Evolutionary conservation across 1,140 invertebrate species (phyloP).

Genomic region (Chlorops oryzae): DNA sequence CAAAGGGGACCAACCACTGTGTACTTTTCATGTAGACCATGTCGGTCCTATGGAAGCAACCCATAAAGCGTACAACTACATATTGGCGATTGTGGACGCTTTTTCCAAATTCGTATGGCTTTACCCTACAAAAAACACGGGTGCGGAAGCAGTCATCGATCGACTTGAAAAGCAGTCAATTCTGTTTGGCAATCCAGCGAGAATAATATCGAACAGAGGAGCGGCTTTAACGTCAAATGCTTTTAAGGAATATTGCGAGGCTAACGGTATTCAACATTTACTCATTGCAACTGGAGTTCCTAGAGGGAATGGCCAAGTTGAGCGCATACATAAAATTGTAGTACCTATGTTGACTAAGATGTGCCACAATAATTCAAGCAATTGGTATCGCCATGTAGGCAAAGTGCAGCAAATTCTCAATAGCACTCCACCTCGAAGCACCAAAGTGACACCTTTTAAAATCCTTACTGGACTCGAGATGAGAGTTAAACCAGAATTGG

Average conservation of each 20-base stretch:
- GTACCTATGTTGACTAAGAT: conserved; percentile 32
- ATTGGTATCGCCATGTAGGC: conserved; percentile 31
- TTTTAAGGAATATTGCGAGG: conserved; percentile 14
- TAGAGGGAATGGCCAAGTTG: conserved; percentile 34
- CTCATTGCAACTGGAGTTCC: conserved; percentile 27
- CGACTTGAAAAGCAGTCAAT: no score
- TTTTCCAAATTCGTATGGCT: conserved; percentile 34
- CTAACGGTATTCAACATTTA: conserved; percentile 22
- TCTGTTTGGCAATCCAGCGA: not conserved
- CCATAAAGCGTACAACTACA: conserved; percentile 43
- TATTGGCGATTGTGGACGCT: conserved; percentile 35
- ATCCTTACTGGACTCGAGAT: conserved; percentile 34
- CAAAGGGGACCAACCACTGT: conserved; percentile 27
- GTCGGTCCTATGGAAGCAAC: conserved; percentile 40
- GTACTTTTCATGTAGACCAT: conserved; percentile 21
- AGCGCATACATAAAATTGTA: conserved; percentile 28
- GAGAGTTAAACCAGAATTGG: no score
- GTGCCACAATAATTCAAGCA: conserved; percentile 27
- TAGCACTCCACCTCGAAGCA: conserved; percentile 32
- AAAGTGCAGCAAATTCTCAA: conserved; percentile 32
- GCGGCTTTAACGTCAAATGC: not conserved
- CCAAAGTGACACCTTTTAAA: conserved; percentile 34
- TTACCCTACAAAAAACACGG: not conserved
- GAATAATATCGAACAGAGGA: not conserved
- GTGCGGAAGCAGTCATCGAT: not conserved